phyloP scores from a whole-genome alignment of 2,113 vertebrate genomes.

The Platycercus adscitus region DNA sequence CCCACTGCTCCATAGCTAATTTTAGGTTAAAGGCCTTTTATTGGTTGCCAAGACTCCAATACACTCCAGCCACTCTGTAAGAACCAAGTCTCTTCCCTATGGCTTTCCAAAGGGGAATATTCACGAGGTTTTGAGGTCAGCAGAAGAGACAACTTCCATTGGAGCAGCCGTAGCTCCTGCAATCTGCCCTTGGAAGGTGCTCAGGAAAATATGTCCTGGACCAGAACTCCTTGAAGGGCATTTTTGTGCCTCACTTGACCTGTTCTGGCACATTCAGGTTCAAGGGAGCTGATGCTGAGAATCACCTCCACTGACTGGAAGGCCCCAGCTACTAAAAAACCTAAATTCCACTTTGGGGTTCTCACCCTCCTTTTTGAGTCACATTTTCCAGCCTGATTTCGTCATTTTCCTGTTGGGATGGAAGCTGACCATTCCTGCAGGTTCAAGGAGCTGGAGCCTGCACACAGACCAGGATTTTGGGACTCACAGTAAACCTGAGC shows the following conservation, averaged over 20 bases:
- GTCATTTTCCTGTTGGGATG: background rate
- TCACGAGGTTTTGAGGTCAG: rapidly evolving
- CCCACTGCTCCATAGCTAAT: background rate
- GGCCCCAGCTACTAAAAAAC: background rate
- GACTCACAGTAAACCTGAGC: background rate
- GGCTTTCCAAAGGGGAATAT: background rate
- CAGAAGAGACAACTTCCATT: background rate
- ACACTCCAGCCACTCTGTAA: background rate
- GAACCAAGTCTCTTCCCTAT: rapidly evolving
- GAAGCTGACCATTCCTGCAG: background rate
- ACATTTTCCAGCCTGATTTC: background rate
- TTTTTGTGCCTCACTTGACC: background rate
- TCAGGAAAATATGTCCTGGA: background rate
- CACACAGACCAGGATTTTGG: background rate
- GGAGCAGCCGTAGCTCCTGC: rapidly evolving
- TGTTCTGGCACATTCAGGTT: background rate
- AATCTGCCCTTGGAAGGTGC: background rate
- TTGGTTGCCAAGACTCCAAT: background rate
- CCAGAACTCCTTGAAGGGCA: background rate
- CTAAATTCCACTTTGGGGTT: background rate
- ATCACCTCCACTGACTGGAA: background rate
- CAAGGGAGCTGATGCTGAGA: background rate
- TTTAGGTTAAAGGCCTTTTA: background rate
- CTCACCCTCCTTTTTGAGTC: background rate
- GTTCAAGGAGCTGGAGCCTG: background rate